These are phyloP conservation scores for Vespertilio murinus DNA, from an alignment of 2,797 vertebrate species.

Conservation along the genomic window DNA sequence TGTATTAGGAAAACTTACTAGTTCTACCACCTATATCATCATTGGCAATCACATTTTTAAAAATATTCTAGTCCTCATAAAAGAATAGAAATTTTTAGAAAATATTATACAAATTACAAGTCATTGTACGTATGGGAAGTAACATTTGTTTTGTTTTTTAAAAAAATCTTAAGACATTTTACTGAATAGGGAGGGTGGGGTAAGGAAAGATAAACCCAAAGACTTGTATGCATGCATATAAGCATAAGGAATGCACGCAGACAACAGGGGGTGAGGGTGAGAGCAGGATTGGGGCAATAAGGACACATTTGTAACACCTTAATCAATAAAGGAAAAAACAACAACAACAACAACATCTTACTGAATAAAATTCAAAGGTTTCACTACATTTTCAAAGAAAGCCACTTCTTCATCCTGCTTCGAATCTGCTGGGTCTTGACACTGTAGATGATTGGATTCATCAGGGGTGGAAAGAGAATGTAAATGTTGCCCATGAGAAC, in stretches of 20 bases:
- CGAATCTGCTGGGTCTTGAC: slow-evolving; percentile 64
- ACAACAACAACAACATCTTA: too few species aligned
- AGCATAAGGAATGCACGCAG: too few species aligned
- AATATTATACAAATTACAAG: neutral
- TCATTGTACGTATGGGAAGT: neutral
- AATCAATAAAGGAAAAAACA: too few species aligned
- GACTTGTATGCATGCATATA: too few species aligned
- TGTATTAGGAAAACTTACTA: neutral
- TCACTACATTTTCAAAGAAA: neutral
- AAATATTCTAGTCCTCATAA: neutral
- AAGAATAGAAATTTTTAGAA: neutral
- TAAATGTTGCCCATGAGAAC: slow-evolving; percentile 63
- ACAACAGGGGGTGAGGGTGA: too few species aligned
- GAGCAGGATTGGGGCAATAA: too few species aligned
- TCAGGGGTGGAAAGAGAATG: slow-evolving; percentile 29
- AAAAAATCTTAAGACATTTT: neutral
- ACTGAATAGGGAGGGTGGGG: too few species aligned
- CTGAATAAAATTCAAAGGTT: neutral
- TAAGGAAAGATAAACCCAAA: too few species aligned
- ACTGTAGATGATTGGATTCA: slow-evolving; percentile 60
- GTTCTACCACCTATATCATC: neutral
- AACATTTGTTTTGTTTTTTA: neutral
- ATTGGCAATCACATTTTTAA: neutral
- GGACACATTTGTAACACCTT: too few species aligned
- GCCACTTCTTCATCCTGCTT: slow-evolving; percentile 4